Percentiles rank a stretch among this genome's conserved stretches.
Conservation (phyloP, 2,888 invertebrate species). For the Xylocampa areola region DNA sequence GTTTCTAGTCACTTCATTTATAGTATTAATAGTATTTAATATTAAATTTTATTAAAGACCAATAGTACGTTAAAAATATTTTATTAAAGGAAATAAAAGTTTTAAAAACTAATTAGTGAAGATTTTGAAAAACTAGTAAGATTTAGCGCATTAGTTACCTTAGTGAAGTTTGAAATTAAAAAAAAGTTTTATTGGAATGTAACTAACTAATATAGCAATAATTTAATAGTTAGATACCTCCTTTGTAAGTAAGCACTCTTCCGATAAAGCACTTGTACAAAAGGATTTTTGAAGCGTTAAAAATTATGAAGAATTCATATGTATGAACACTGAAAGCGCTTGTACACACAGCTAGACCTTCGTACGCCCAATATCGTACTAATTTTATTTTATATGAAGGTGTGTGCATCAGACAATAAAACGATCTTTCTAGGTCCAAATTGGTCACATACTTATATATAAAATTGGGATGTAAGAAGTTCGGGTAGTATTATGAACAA, state of each 20-base stretch:
- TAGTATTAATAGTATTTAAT: slow-evolving; percentile 66
- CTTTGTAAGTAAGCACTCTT: slow-evolving; percentile 74
- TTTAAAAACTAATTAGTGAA: slow-evolving; percentile 71
- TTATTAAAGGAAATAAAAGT: slow-evolving; percentile 77
- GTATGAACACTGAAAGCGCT: slow-evolving; percentile 19
- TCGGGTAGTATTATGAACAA: too few species aligned
- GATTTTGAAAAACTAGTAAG: slow-evolving; percentile 72
- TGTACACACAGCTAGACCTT: slow-evolving; percentile 8
- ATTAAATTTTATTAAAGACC: slow-evolving; percentile 84
- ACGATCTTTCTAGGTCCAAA: neutral
- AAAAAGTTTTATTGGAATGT: slow-evolving; percentile 61
- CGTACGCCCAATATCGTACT: neutral
- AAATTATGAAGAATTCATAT: slow-evolving; percentile 37
- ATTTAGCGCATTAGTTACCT: slow-evolving; percentile 75
- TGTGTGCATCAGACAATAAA: neutral
- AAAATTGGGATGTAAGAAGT: too few species aligned
- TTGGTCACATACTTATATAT: neutral
- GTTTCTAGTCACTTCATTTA: slow-evolving; percentile 78
- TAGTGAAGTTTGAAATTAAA: slow-evolving; percentile 75
- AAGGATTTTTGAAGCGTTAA: slow-evolving; percentile 54
- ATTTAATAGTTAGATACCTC: slow-evolving; percentile 71
- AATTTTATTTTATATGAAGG: neutral
- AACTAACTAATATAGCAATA: slow-evolving; percentile 77
- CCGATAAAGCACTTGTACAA: slow-evolving; percentile 65
- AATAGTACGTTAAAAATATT: slow-evolving; percentile 84